These are phyloP conservation scores for Otolemur garnettii DNA, from an alignment of 2,113 vertebrate genomes.

Conservation along the genomic window DNA sequence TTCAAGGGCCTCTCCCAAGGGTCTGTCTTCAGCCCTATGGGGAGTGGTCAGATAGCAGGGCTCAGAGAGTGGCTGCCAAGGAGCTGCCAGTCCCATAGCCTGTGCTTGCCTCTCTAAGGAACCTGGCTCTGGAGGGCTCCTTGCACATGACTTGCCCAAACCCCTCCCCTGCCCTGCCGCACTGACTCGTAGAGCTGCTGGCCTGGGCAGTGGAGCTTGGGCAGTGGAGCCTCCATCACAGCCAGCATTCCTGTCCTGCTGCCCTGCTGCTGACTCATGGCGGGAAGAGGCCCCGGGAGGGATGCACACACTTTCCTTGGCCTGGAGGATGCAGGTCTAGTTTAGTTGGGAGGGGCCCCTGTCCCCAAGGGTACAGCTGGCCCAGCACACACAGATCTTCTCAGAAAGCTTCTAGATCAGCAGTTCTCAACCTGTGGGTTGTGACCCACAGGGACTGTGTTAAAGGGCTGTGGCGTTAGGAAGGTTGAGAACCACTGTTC, in stretches of 20 bases:
- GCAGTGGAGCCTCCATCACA: fast-evolving
- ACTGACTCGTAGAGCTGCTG: not conserved
- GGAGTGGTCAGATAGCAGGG: no score
- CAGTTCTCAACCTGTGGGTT: no score
- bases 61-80: not conserved
- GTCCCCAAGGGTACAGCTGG: not conserved
- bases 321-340: not conserved
- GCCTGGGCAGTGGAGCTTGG: not conserved
- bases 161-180: not conserved
- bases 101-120: not conserved
- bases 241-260: not conserved
- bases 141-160: not conserved
- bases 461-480: no score
- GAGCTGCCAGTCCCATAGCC: not conserved
- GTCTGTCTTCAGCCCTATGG: not conserved
- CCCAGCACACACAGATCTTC: not conserved
- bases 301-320: not conserved
- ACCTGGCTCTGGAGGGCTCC: not conserved
- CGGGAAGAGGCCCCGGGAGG: not conserved
- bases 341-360: not conserved
- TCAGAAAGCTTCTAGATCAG: not conserved
- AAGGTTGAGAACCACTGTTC: no score
- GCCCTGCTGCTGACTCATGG: slow-evolving; percentile 40
- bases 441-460: no score
- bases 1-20: not conserved